These are phyloP conservation scores for Apomyelois bistriatella DNA, from an alignment of 2,888 invertebrate species.

Conservation along the genomic window DNA sequence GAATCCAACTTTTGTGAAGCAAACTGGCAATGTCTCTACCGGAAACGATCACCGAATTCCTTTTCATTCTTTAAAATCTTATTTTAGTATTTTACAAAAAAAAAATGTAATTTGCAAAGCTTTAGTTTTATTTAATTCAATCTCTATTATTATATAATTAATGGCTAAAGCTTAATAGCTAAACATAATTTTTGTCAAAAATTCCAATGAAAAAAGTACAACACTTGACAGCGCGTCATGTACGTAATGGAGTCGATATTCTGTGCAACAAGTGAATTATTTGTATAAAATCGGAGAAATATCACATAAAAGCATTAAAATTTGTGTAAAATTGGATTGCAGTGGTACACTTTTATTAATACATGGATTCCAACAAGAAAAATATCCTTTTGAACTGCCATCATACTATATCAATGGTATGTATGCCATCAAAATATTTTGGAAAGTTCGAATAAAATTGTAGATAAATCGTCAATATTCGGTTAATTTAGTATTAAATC, in stretches of 20 bases:
- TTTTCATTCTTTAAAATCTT: no score
- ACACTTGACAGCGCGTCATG: conserved; percentile 81
- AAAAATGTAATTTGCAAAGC: no score
- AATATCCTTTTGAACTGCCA: conserved; percentile 61
- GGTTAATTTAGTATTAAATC: conserved; percentile 25
- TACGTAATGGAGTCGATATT: conserved; percentile 83
- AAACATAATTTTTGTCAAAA: conserved; percentile 24
- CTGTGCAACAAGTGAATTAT: conserved; percentile 50
- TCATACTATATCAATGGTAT: conserved; percentile 71
- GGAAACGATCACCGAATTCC: conserved; percentile 33
- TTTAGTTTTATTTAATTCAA: no score
- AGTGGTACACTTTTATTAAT: conserved; percentile 50
- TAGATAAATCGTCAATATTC: conserved; percentile 21
- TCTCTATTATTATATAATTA: no score
- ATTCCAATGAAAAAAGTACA: conserved; percentile 55
- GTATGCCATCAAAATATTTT: conserved; percentile 81
- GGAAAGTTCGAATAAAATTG: conserved; percentile 68
- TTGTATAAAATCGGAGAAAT: conserved; percentile 48
- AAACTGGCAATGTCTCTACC: conserved; percentile 65
- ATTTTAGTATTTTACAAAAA: no score
- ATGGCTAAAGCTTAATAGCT: no score
- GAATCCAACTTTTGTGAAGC: no score
- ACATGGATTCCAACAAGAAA: conserved; percentile 53
- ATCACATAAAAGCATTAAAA: conserved; percentile 55
- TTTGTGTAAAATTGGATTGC: conserved; percentile 55